A percentile compares a stretch with the other conserved stretches of the same genome.
Conservation (phyloP, 2,888 invertebrate species). For the Pantelozetes paolii region DNA sequence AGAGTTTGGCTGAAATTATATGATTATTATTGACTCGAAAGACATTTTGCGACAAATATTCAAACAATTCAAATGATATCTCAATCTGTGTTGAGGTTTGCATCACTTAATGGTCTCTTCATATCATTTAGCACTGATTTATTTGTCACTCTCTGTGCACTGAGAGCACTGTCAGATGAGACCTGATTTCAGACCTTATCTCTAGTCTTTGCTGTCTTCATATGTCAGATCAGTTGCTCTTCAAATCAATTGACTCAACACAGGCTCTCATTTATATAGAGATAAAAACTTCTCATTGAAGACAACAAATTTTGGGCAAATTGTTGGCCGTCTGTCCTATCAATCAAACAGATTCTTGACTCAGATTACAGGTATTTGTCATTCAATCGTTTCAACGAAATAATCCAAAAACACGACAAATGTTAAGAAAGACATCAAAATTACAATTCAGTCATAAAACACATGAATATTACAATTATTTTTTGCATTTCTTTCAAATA, state of each 20-base stretch:
- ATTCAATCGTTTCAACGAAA: too few relatives aligned
- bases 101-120: neutral
- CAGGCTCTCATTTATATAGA: neutral
- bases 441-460: too few relatives aligned
- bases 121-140: neutral
- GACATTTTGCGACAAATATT: slow-evolving; percentile 9
- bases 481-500: too few relatives aligned
- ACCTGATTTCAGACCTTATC: neutral
- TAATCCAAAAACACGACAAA: too few relatives aligned
- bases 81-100: neutral
- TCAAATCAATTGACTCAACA: neutral
- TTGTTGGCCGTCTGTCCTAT: slow-evolving; percentile 21
- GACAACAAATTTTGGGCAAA: slow-evolving; percentile 14
- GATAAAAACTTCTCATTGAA: neutral
- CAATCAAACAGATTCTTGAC: neutral
- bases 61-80: slow-evolving; percentile 19
- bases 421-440: too few relatives aligned
- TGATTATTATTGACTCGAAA: neutral
- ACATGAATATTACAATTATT: too few relatives aligned
- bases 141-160: neutral
- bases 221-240: neutral
- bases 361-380: too few relatives aligned
- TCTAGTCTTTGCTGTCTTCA: slow-evolving; percentile 7
- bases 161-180: too few relatives aligned
- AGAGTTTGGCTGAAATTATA: neutral